These are phyloP conservation scores for Molothrus ater DNA, from an alignment of 2,797 vertebrate genomes.

Conservation along the genomic window DNA sequence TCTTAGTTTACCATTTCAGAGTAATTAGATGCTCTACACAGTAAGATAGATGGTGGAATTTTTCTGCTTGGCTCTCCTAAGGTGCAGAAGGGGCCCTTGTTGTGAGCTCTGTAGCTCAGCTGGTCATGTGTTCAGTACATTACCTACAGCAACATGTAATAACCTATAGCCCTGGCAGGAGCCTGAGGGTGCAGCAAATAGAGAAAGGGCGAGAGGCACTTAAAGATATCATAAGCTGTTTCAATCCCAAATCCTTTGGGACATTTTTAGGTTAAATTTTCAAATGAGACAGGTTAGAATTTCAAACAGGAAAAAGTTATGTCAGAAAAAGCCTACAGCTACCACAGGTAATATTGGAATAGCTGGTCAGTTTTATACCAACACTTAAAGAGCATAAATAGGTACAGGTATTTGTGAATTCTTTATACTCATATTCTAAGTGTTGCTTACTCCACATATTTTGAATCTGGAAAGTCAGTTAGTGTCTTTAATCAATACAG, in stretches of 20 bases:
- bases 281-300: fast-evolving
- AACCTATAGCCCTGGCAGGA: not conserved
- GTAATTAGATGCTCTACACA: not conserved
- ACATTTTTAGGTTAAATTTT: not conserved
- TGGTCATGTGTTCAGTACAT: fast-evolving
- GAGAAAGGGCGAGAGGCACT: not conserved
- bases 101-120: not conserved
- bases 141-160: not conserved
- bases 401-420: not conserved
- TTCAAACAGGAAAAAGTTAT: not conserved
- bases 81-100: not conserved
- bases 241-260: not conserved
- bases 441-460: not conserved
- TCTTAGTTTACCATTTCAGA: not conserved
- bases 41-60: not conserved
- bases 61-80: not conserved
- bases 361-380: not conserved
- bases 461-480: not conserved
- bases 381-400: not conserved
- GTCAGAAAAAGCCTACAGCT: not conserved
- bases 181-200: not conserved
- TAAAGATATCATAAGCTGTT: not conserved
- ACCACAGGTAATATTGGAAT: not conserved
- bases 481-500: not conserved
- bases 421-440: fast-evolving